These are phyloP conservation scores for Enoplosus armatus DNA, from an alignment of 2,797 vertebrate genomes.

Conservation along the genomic window DNA sequence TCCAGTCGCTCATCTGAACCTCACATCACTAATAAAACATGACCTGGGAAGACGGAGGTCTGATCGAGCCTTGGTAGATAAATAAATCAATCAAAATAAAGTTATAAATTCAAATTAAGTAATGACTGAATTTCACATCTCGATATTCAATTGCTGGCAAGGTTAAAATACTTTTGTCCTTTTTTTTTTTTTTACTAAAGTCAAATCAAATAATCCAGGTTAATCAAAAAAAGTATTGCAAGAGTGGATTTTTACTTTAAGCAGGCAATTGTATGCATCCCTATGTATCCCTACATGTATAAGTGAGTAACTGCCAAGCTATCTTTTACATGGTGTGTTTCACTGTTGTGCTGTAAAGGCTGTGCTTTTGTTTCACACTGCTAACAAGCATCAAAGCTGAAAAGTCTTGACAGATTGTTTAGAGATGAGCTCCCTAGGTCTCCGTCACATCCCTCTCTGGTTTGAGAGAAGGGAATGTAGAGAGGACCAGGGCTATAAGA, in stretches of 20 bases:
- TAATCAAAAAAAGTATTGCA: background rate
- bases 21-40: background rate
- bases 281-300: background rate
- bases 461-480: constrained; percentile 20
- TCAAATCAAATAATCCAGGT: constrained; percentile 8
- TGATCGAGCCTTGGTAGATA: background rate
- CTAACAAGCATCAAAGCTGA: constrained; percentile 53
- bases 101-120: too few species aligned
- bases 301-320: background rate
- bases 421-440: constrained; percentile 34
- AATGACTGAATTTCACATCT: background rate
- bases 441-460: constrained; percentile 4
- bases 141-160: background rate
- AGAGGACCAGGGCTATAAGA: constrained; percentile 31
- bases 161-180: background rate
- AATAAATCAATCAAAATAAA: too few species aligned
- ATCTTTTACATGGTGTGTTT: constrained; percentile 56
- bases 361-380: constrained; percentile 52
- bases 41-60: background rate
- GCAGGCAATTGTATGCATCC: too few species aligned
- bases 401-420: constrained; percentile 34
- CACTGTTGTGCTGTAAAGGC: constrained; percentile 59
- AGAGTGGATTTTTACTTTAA: background rate
- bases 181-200: background rate
- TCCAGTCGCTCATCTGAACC: too few species aligned